Evolutionary conservation across 1,140 invertebrate species (phyloP).

Genomic region (Diuraphis noxia): DNA sequence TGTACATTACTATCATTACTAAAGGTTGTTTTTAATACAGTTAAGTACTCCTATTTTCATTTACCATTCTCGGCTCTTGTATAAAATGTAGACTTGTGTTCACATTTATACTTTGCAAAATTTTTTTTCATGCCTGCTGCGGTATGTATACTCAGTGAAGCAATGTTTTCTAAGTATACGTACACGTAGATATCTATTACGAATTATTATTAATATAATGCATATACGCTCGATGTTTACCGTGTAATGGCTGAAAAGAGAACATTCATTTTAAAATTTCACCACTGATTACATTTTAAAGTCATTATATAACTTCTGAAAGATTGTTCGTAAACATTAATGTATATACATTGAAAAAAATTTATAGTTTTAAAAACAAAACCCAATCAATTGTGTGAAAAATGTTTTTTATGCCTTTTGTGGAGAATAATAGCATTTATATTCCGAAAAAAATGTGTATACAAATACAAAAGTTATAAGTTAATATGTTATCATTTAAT

Average conservation of each 20-base stretch:
- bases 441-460: neutral
- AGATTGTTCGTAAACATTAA: neutral
- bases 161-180: neutral
- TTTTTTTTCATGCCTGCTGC: neutral
- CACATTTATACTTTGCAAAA: neutral
- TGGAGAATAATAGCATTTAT: neutral
- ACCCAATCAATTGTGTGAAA: neutral
- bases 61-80: neutral
- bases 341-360: neutral
- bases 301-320: neutral
- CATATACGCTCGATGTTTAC: neutral
- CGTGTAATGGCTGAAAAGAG: neutral
- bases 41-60: slow-evolving; percentile 16
- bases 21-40: slow-evolving; percentile 9
- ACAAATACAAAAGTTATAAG: neutral
- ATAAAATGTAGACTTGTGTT: neutral
- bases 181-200: neutral
- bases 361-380: neutral
- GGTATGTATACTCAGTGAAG: neutral
- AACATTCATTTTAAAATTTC: neutral
- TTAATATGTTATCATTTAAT: neutral
- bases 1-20: neutral
- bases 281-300: neutral
- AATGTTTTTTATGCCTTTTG: neutral
- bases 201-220: neutral